These are phyloP conservation scores for Fissipunctia ypsillon DNA, from an alignment of 2,888 invertebrate genomes.

Conservation along the genomic window DNA sequence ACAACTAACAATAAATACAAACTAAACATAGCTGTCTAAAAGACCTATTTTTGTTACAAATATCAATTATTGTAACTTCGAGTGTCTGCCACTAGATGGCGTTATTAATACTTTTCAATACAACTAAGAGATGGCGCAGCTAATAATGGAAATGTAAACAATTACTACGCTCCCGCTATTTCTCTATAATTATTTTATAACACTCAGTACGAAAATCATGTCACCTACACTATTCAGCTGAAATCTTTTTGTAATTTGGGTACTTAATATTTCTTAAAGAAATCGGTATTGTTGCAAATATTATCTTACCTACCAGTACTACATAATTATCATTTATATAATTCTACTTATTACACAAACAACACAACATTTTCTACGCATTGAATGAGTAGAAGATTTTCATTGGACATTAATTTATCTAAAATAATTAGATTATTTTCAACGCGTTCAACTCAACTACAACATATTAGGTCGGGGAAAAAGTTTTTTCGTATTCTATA, in stretches of 20 bases:
- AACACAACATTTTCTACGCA: neutral
- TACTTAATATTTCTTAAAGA: neutral
- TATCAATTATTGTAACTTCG: neutral
- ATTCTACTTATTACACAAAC: neutral
- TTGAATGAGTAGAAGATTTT: neutral
- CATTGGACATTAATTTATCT: neutral
- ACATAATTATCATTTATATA: neutral
- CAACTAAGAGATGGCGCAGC: neutral
- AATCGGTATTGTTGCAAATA: neutral
- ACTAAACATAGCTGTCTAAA: neutral
- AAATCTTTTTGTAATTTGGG: neutral
- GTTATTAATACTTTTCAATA: conserved; percentile 2
- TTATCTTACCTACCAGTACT: neutral
- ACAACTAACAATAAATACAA: neutral
- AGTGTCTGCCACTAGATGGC: conserved; percentile 21
- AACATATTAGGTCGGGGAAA: too few relatives aligned
- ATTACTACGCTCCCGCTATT: neutral
- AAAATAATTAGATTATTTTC: neutral
- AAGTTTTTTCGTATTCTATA: too few relatives aligned
- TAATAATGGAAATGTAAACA: neutral
- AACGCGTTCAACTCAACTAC: neutral
- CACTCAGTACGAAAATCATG: neutral
- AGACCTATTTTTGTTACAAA: neutral
- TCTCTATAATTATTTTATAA: neutral
- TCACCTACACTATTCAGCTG: neutral